phyloP scores from a whole-genome alignment of 2,888 invertebrate genomes.

The Nasonia oneida region DNA sequence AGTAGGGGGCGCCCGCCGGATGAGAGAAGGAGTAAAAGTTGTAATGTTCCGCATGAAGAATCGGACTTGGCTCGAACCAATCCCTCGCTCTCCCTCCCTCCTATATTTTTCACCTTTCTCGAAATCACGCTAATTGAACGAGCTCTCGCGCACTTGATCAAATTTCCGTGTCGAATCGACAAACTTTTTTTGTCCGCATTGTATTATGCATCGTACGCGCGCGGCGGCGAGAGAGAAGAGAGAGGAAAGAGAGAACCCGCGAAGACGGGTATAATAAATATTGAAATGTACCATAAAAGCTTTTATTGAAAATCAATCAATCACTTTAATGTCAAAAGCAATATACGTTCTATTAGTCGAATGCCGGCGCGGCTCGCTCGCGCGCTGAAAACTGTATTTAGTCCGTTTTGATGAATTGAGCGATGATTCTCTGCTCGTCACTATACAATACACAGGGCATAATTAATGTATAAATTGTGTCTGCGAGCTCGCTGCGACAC shows the following conservation, averaged over 20 bases:
- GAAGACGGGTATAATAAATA: constrained; percentile 6
- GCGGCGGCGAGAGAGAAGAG: not conserved
- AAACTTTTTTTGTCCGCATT: no score
- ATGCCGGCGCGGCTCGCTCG: not conserved
- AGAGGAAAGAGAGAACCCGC: not conserved
- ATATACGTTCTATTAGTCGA: constrained; percentile 16
- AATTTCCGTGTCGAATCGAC: not conserved
- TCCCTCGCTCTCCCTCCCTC: not conserved
- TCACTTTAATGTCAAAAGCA: constrained; percentile 14
- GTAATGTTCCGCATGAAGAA: constrained; percentile 19
- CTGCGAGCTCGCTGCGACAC: not conserved
- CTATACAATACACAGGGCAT: not conserved
- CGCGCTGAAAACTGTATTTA: constrained; percentile 14
- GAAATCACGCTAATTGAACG: not conserved
- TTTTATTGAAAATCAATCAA: constrained; percentile 21
- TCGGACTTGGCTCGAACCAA: not conserved
- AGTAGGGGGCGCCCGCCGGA: not conserved
- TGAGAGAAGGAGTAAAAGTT: not conserved
- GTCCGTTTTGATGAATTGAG: constrained; percentile 16
- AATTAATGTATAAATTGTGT: not conserved
- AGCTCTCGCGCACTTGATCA: not conserved
- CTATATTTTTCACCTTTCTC: not conserved
- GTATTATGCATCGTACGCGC: not conserved
- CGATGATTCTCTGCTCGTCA: not conserved
- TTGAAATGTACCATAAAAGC: constrained; percentile 10